A percentile compares a stretch with the other conserved stretches of the same genome.
phyloP scores from a whole-genome alignment of 2,113 vertebrate genomes.

The Dipodomys merriami region DNA sequence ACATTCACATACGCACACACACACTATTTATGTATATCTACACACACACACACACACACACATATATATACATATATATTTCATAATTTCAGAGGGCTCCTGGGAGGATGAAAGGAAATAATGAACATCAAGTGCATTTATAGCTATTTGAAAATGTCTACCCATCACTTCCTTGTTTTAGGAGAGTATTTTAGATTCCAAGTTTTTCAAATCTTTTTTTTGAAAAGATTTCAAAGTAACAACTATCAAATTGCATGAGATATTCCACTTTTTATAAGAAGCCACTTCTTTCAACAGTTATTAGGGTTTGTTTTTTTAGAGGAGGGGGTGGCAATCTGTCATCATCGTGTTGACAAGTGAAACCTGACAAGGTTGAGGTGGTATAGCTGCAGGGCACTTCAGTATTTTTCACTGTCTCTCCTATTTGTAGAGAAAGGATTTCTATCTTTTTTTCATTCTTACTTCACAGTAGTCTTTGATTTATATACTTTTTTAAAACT shows the following conservation, averaged over 20 bases:
- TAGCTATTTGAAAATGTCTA: not conserved
- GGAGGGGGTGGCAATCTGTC: conserved; percentile 73
- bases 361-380: conserved; percentile 76
- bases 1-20: not conserved
- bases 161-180: not conserved
- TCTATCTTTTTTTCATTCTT: conserved; percentile 65
- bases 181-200: conserved; percentile 26
- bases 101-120: conserved; percentile 47
- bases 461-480: conserved; percentile 72
- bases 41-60: not conserved
- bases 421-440: conserved; percentile 70
- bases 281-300: conserved; percentile 77
- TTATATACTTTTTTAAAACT: conserved; percentile 76
- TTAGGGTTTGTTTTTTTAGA: conserved; percentile 74
- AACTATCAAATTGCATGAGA: conserved; percentile 75
- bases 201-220: conserved; percentile 46
- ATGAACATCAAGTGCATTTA: conserved; percentile 47
- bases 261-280: conserved; percentile 76
- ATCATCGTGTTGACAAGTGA: conserved; percentile 79
- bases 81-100: conserved; percentile 23
- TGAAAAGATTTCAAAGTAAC: conserved; percentile 61
- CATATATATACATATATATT: not conserved
- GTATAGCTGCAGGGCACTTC: conserved; percentile 71
- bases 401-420: conserved; percentile 67
- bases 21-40: not conserved